These are phyloP conservation scores for Pluvialis apricaria DNA, from an alignment of 2,113 vertebrate genomes.

Conservation along the genomic window DNA sequence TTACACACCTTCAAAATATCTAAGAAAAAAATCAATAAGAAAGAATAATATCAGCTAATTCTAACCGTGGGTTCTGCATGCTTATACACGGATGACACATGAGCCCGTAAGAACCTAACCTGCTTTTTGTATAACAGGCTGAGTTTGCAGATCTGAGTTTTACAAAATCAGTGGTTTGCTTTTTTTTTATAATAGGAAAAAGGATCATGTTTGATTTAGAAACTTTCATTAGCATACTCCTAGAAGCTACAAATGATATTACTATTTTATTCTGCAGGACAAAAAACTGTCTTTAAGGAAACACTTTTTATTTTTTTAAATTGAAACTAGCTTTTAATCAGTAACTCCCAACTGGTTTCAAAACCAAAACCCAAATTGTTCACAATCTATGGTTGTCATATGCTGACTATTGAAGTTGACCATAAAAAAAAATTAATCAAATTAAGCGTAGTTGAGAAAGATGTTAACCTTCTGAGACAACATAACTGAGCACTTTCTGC, in stretches of 20 bases:
- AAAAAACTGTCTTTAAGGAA: not conserved
- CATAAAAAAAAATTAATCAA: not conserved
- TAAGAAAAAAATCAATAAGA: not conserved
- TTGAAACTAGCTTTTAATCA: not conserved
- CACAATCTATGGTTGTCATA: not conserved
- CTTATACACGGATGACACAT: not conserved
- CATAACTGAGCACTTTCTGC: not conserved
- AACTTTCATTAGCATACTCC: not conserved
- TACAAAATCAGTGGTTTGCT: not conserved
- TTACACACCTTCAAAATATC: not conserved
- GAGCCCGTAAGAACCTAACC: not conserved
- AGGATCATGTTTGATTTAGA: not conserved
- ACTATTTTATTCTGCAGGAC: not conserved
- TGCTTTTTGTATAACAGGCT: not conserved
- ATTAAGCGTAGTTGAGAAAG: not conserved
- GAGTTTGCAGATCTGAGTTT: not conserved
- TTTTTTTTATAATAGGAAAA: not conserved
- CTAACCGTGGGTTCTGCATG: not conserved
- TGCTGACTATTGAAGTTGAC: not conserved
- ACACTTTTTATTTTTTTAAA: not conserved
- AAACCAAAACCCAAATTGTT: not conserved
- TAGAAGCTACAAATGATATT: not conserved
- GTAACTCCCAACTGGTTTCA: not conserved
- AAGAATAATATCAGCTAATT: not conserved
- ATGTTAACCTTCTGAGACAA: not conserved